phyloP scores from a whole-genome alignment of 2,888 invertebrate species.

The Uropetala carovei region DNA sequence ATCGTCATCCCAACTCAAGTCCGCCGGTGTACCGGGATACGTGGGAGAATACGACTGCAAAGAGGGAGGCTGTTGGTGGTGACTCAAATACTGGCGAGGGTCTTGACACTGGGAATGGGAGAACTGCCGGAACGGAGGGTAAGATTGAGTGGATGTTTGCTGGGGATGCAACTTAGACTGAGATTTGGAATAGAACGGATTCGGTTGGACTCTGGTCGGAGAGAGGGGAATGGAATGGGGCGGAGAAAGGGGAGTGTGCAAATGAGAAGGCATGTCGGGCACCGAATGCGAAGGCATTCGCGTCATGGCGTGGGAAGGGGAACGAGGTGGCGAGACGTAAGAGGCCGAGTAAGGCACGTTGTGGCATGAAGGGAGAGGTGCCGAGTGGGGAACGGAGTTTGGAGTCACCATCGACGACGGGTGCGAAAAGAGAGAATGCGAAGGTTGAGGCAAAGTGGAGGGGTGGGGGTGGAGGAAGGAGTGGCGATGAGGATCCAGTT shows the following conservation, averaged over 20 bases:
- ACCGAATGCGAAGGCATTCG: background rate
- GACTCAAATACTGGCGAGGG: background rate
- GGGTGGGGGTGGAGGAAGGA: background rate
- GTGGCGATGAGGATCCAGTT: background rate
- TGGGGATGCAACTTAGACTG: background rate
- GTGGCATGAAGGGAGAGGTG: background rate
- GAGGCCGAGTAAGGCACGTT: background rate
- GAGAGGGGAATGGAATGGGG: background rate
- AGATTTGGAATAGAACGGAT: background rate
- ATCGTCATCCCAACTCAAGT: conserved; percentile 13
- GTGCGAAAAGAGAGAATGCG: background rate
- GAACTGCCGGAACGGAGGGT: background rate
- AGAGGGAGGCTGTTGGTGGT: background rate
- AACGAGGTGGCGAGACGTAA: background rate
- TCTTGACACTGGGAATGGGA: background rate
- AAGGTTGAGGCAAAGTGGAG: background rate
- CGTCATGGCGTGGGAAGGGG: background rate
- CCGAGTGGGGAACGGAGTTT: background rate
- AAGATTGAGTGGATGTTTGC: background rate
- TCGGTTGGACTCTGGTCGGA: background rate
- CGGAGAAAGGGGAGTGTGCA: background rate
- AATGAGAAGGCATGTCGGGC: background rate
- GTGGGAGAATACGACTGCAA: background rate
- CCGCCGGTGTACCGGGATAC: background rate
- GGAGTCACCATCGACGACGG: background rate